Conservation (phyloP, 2,797 vertebrate species). For the Sternarchorhynchus goeldii region DNA sequence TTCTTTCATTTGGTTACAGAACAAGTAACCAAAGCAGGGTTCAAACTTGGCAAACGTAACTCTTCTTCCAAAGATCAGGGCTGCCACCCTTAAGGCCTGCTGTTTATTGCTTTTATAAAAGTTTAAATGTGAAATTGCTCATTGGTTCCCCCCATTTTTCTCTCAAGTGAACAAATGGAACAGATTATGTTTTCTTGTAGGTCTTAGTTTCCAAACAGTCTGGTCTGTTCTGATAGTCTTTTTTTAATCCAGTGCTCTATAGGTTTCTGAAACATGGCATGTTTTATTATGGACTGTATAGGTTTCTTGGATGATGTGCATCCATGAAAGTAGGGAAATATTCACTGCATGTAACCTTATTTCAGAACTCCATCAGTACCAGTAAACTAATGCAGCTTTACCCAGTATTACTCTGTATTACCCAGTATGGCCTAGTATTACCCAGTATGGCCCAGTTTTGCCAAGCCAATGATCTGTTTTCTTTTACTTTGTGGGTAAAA, state of each 20-base stretch:
- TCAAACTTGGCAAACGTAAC: too few species aligned
- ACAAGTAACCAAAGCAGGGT: neutral
- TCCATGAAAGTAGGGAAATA: constrained; percentile 25
- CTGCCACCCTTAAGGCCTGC: neutral
- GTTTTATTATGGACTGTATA: neutral
- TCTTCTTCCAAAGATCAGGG: too few species aligned
- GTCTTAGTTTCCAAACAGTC: neutral
- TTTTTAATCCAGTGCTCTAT: neutral
- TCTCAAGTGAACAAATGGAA: neutral
- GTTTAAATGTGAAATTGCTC: neutral
- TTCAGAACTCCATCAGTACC: constrained; percentile 50
- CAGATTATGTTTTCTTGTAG: neutral
- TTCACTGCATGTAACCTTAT: constrained; percentile 43
- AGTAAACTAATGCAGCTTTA: constrained; percentile 45
- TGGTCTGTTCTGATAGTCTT: neutral
- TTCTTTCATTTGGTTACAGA: too few species aligned
- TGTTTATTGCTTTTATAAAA: neutral
- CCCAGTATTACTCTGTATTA: neutral
- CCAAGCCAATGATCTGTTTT: constrained; percentile 68
- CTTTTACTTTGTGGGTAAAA: constrained; percentile 67
- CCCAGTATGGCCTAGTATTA: too few species aligned
- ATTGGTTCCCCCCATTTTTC: neutral
- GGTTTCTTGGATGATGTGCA: constrained; percentile 15
- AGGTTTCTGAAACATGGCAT: neutral
- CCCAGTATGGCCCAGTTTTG: neutral